Base-by-base conservation (phyloP, 2,113 vertebrate genomes). In the Pionites leucogaster region DNA sequence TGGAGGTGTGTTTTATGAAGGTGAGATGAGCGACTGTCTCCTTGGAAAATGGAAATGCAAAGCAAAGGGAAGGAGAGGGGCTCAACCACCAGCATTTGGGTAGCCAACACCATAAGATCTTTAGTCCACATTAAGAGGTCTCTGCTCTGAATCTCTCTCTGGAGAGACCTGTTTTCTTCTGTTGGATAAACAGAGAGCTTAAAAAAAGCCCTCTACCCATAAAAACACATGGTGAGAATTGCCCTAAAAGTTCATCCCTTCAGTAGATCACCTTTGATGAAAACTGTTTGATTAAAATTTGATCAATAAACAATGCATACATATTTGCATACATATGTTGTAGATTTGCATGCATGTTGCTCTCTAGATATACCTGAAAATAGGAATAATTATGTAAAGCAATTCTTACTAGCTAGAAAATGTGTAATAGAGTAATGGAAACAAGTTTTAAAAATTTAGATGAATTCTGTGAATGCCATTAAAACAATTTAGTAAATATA, bases 21-120 rank as follows among this genome's bases (percentile, higher is more conserved):
- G 37, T 35, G 9, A 52, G 25, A 9, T 20, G 16, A 67, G 35
- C 13, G 4, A 42, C 31, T 10, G 35, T 59, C 11, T 46, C n/a
- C 31, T 17, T 78, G 63, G 8, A 39, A 87, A 57, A 18, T 12
- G 42, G 6, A 59, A 53, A 72, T 13, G 4, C 9, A 52, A 76
- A 23, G 13, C 11, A 13, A 82, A 82, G 8, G 2, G 7, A 68
- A 63, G 11, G 11, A 44, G 15, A 82, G 23, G 5, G 69, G 6
- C 16, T 88, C 18, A 65, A 5, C 7, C 19, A 60, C 9, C 18
- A 44, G 23, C 24, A 27, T 12, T 17, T 62, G 44, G 3, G 15
- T 47, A 35, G 57, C 10, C 23, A 79, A 5, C 5, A 14, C 20
- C 0, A 0, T 28, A 25, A 80, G 77, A 50, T 16, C 4, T 77